A percentile compares a stretch with the other conserved stretches of the same genome.
Evolutionary conservation across 2,888 invertebrate species (phyloP).

Genomic region (Eristalinus aeneus): DNA sequence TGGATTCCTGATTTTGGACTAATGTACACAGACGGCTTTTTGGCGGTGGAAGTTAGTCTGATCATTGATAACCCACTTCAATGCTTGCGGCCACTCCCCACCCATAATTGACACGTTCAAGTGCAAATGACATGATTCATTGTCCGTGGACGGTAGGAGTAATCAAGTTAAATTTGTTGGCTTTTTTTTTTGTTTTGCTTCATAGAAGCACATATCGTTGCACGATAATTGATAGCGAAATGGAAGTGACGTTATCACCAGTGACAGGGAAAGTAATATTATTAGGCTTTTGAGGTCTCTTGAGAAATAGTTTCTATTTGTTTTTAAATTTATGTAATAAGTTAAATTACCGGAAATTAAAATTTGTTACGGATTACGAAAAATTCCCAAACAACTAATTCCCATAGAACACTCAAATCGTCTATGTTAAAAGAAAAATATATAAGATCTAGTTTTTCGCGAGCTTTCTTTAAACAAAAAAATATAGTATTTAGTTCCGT

Average conservation of each 20-base stretch:
- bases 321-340: no score
- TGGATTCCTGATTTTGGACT: neutral
- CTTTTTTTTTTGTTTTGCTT: neutral
- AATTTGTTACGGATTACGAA: no score
- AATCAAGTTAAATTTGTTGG: neutral
- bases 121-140: slow-evolving; percentile 58
- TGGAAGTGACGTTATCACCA: slow-evolving; percentile 1
- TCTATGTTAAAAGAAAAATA: no score
- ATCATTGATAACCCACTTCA: slow-evolving; percentile 21
- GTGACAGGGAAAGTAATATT: neutral
- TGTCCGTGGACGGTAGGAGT: slow-evolving; percentile 1
- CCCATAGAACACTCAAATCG: no score
- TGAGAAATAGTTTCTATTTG: no score
- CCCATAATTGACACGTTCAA: slow-evolving; percentile 42
- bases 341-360: no score
- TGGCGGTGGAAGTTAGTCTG: slow-evolving; percentile 6
- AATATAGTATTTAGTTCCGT: no score
- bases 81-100: slow-evolving; percentile 56
- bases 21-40: slow-evolving; percentile 11
- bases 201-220: neutral
- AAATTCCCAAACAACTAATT: no score
- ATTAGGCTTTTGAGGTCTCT: no score
- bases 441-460: no score
- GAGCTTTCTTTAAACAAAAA: no score
- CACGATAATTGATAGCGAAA: slow-evolving; percentile 19